Evolutionary conservation across 2,113 vertebrate species (phyloP), one percentile per base, ranked within the genome.

Genomic region (Coracopsis vasa): DNA sequence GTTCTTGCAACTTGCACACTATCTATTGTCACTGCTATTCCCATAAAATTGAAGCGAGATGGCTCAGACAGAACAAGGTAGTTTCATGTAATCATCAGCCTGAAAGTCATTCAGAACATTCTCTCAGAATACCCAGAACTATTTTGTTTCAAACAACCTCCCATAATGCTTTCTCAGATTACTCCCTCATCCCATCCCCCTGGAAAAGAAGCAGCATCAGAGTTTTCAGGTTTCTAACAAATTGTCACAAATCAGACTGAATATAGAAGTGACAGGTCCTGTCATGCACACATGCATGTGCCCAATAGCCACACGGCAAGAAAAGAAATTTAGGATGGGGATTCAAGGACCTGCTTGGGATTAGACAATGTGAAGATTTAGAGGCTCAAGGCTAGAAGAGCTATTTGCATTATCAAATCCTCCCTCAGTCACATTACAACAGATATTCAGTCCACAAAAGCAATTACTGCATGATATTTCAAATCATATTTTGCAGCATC

Each of bases 51-150:
- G 78, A 94, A 95, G 62, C 0, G 0, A 79, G 58, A 72, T 24
- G 25, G 28, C 66, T 91, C 78, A 87, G 65, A 37, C 19, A 67
- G 51, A 84, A 44, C 28, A 69, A 27, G 8, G 39, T 67, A 91
- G 56, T 94, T 94, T 94, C 53, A 28, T 23, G 61, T 65, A 91
- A 91, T 94, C 91, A 87, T 69, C 66, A 56, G n/a, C 25, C 66
- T 85, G 78, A 75, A 87, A 93, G 70, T 80, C 31, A 80, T 85
- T 94, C 58, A 65, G 66, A 58, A 62, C 1, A 3, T 90, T 87
- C 48, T 82, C 78, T 85, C 37, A 58, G 72, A 48, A 75, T 23
- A 61, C n/a, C 4, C 44, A 62, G 33, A 91, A 75, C 81, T 73
- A 75, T n/a, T 79, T 90, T 87, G 35, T 85, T 95, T 88, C 66